phyloP scores from a whole-genome alignment of 37 sponge, comb jelly and placozoan species.

The Beroe ovata region DNA sequence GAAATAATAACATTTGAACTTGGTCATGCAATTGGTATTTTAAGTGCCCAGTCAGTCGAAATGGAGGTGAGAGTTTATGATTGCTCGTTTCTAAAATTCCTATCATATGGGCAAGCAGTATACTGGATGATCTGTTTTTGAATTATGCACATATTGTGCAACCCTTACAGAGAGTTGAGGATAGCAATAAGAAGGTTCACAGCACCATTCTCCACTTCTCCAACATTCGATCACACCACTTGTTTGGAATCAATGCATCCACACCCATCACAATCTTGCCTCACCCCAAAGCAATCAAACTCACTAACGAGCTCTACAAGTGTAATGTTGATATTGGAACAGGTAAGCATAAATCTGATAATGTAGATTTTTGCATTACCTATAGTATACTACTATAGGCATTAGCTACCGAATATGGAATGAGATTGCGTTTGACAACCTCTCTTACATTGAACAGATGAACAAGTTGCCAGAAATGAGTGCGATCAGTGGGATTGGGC shows the following conservation, averaged over 20 bases:
- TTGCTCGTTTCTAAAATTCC: too few species aligned
- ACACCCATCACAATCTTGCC: neutral
- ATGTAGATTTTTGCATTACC: neutral
- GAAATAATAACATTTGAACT: neutral
- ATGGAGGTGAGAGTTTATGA: neutral
- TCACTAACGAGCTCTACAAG: constrained; percentile 5
- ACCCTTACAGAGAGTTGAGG: neutral
- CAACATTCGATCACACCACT: neutral
- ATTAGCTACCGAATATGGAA: too few species aligned
- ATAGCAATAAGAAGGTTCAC: neutral
- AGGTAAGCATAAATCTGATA: neutral
- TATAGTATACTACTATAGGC: too few species aligned
- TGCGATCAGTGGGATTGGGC: constrained; percentile 2
- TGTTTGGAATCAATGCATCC: constrained; percentile 3
- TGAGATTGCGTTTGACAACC: too few species aligned
- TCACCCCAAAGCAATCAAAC: neutral
- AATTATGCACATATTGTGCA: too few species aligned
- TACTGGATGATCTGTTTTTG: too few species aligned
- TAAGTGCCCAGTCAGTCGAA: neutral
- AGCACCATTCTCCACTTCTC: constrained; percentile 36
- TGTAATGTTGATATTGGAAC: neutral
- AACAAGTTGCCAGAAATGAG: too few species aligned
- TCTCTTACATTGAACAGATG: too few species aligned
- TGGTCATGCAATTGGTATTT: constrained; percentile 33
- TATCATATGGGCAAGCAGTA: too few species aligned